Evolutionary conservation across 2,113 vertebrate species (phyloP), one percentile per base, ranked within the genome.

Genomic region (Megaleporinus macrocephalus): DNA sequence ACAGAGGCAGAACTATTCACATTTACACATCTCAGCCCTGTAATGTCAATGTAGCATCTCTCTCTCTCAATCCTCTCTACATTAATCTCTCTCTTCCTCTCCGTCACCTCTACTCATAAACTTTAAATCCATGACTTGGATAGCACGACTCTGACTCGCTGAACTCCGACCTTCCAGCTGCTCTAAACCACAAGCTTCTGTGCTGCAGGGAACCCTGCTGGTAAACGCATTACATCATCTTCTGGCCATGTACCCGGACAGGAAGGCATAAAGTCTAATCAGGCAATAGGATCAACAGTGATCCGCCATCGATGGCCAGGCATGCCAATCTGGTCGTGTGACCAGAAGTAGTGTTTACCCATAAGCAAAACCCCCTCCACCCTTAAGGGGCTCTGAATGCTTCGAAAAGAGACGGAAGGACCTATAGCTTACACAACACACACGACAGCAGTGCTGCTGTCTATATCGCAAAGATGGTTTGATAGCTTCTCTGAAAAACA

Each of bases 211-310:
- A 26, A 1, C 12, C 9, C 2, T 12, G 24, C 2, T 6, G 18
- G 33, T 6, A 15, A 33, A 53, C 20, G 57, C 61, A 65, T 63
- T 74, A 69, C 84, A 88, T 88, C 85, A 86, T 71, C 84, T 70
- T 74, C 78, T 88, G 83, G 80, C 36, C 65, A 0, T 29, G n/a
- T n/a, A 74, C 24, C 61, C 51, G 18, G 15, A 11, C 65, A 75
- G 76, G 59, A 86, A 70, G 69, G 69, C 65, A 65, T 74, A 59
- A n/a, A 16, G 29, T 36, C 33, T 36, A 73, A 47, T 66, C 47
- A 81, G 59, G 47, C 27, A 65, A 73, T 49, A 13, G 59, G 69
- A 73, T 73, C 69, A 73, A 63, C 69, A 3, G 55, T 51, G 41
- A 71, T 71, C 78, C 47, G 66, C 6, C 63, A 26, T 24, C 57